Evolutionary conservation across 2,797 vertebrate genomes (phyloP).

Genomic region (Salmo trutta): DNA sequence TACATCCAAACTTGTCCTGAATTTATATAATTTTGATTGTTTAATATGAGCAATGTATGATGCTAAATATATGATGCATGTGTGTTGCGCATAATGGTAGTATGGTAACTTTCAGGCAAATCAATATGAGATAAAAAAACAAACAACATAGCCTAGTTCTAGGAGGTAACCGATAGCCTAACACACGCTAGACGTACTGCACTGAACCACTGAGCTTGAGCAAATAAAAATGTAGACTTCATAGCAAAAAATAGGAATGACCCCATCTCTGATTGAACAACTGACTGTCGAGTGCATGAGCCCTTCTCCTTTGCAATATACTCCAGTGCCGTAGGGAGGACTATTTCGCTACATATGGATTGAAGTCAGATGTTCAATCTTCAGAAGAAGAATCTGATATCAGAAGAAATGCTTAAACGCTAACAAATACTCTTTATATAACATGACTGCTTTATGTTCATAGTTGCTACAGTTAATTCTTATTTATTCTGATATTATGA

Average conservation of each 20-base stretch:
- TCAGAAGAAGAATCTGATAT: background rate
- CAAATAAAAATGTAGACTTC: too few relatives aligned
- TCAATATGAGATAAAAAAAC: too few relatives aligned
- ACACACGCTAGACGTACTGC: too few relatives aligned
- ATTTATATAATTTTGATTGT: background rate
- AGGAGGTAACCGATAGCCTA: too few relatives aligned
- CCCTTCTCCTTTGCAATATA: background rate
- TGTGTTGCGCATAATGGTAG: too few relatives aligned
- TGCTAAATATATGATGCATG: too few relatives aligned
- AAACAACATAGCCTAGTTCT: too few relatives aligned
- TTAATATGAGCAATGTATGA: background rate
- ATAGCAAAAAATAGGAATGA: too few relatives aligned
- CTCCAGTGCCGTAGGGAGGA: slow-evolving; percentile 29
- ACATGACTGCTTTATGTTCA: background rate
- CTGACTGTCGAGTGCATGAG: background rate
- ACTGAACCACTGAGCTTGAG: too few relatives aligned
- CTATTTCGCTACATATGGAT: background rate
- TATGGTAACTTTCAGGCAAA: too few relatives aligned
- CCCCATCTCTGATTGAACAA: background rate
- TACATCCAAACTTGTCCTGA: background rate
- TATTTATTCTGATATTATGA: background rate
- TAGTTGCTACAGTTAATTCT: background rate
- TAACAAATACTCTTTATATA: background rate
- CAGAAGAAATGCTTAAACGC: background rate
- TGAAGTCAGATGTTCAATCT: background rate